Percentiles rank a stretch among this genome's conserved stretches.
These are phyloP conservation scores for Varecia variegata DNA, from an alignment of 2,797 vertebrate species.

Conservation along the genomic window DNA sequence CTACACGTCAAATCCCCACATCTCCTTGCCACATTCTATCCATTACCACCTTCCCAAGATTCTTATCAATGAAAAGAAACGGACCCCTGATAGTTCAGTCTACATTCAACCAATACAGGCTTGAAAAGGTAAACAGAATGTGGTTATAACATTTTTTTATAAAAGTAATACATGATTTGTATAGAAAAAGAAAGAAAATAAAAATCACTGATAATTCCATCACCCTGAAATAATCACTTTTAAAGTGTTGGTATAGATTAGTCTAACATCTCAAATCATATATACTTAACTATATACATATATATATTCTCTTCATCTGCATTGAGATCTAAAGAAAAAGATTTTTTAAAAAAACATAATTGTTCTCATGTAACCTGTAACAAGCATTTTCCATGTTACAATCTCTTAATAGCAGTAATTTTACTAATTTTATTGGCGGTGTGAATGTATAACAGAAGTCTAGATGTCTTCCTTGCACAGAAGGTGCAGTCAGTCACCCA, in stretches of 20 bases:
- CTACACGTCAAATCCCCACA: background rate
- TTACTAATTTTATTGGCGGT: background rate
- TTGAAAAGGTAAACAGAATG: background rate
- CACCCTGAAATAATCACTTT: background rate
- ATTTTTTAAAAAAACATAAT: background rate
- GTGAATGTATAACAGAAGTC: background rate
- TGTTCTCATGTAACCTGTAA: background rate
- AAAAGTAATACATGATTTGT: background rate
- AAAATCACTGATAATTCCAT: background rate
- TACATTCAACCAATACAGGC: background rate
- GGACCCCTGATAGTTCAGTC: background rate
- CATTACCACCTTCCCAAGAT: background rate
- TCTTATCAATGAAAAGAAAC: background rate
- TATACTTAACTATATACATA: background rate
- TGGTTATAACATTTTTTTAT: slow-evolving; percentile 19
- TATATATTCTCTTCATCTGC: background rate
- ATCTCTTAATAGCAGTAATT: background rate
- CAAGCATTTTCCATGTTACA: background rate
- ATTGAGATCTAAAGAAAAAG: background rate
- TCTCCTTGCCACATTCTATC: background rate
- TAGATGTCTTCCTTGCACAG: background rate
- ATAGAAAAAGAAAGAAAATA: background rate
- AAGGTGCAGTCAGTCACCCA: background rate
- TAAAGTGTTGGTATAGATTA: background rate
- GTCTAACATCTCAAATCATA: background rate